These are phyloP conservation scores for Dryomyza anilis DNA, from an alignment of 2,888 invertebrate species.

Conservation along the genomic window DNA sequence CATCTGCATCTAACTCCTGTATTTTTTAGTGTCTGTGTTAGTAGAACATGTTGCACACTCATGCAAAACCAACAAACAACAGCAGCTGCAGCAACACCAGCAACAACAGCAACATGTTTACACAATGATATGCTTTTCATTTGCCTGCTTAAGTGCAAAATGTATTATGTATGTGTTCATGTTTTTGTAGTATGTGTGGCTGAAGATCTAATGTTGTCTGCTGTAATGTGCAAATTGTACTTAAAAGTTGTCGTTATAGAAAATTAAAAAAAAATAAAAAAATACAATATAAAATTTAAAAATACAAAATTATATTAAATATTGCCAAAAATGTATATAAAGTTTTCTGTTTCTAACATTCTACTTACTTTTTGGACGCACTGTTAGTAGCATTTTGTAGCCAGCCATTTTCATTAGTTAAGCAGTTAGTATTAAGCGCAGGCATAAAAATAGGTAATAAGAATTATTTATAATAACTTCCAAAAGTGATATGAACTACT, in stretches of 20 bases:
- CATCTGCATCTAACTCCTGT: not conserved
- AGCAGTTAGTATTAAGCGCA: constrained; percentile 17
- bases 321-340: not conserved
- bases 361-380: constrained; percentile 58
- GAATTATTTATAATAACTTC: not conserved
- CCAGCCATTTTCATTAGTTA: constrained; percentile 2
- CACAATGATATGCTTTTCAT: constrained; percentile 17
- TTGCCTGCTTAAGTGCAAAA: constrained; percentile 13
- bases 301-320: not conserved
- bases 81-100: not conserved
- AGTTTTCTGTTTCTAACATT: constrained; percentile 19
- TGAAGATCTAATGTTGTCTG: not conserved
- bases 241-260: not conserved
- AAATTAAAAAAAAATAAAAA: constrained; percentile 9
- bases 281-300: not conserved
- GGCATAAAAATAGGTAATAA: constrained; percentile 13
- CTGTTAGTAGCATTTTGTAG: constrained; percentile 34
- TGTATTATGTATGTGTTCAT: constrained; percentile 27
- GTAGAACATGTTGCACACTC: too few species aligned
- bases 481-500: not conserved
- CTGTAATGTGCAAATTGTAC: not conserved
- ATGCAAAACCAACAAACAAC: not conserved
- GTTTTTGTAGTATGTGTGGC: constrained; percentile 5
- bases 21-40: not conserved
- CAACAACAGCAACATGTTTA: not conserved